Base-by-base conservation (phyloP, 1,140 invertebrate species). In the Ruditapes philippinarum region DNA sequence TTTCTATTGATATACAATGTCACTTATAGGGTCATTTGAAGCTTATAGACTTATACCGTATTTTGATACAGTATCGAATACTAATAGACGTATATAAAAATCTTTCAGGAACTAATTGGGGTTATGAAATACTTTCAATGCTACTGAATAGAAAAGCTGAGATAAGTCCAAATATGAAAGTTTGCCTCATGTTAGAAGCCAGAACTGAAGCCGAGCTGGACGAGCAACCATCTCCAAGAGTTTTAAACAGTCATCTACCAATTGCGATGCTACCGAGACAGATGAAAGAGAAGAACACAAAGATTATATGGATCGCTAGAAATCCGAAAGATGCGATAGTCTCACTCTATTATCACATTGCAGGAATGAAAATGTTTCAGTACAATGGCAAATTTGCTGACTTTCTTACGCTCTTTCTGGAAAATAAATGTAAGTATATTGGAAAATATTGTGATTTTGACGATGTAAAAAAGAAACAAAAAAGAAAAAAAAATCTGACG, bases 311-410 rank as follows among this genome's bases (percentile, higher is more conserved):
- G 70, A 36, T 91, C 9, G 62, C 80, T 17, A 79, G 92, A 1
- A 90, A 93, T 73, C 88, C 91, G 0, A 92, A 91, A 76, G 92
- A 93, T 68, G 78, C 89, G 0, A 83, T 83, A 0, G 91, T 93
- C 25, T 93, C 92, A 0, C 79, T 79, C 31, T 93, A 90, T 83
- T 54, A 92, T 68, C 90, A 91, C 38, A 2, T 65, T 1, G 62
- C 54, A 22, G 54, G 62, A 17, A 31, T 85, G 42, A 38, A n/a
- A 28, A 68, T 28, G 31, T 65, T 62, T 31, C 22, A 83, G 11
- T 83, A 83, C 60, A 40, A 62, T 25, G 80, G 80, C 40, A 31
- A 38, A 40, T 83, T 83, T 31, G 36, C 42, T 28, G 31, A 83
- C 80, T 83, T 65, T 40, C 57, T 65, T 12, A 33, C 40, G 22